These are phyloP conservation scores for Luehdorfia chinensis DNA, from an alignment of 1,140 invertebrate genomes.

Conservation along the genomic window DNA sequence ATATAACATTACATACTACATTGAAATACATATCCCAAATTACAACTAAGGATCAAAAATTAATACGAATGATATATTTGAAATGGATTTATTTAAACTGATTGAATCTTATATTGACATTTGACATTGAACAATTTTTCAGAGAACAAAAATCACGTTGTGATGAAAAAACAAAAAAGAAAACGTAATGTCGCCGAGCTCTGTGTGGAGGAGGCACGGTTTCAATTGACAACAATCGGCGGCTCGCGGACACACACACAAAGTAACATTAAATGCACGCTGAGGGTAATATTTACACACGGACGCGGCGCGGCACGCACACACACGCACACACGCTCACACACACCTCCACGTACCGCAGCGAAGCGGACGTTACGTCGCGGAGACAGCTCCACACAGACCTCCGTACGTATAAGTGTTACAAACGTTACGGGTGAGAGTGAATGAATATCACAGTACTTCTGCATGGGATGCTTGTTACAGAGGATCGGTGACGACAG, in stretches of 20 bases:
- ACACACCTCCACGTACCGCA: not conserved
- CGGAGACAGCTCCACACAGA: conserved; percentile 38
- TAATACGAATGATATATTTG: conserved; percentile 42
- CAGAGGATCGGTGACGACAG: conserved; percentile 31
- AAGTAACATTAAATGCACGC: not conserved
- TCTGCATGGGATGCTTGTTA: conserved; percentile 44
- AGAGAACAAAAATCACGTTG: conserved; percentile 42
- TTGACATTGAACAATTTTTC: conserved; percentile 44
- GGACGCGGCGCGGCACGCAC: not conserved
- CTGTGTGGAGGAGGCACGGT: conserved; percentile 35
- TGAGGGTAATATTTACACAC: not conserved
- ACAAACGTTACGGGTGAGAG: conserved; percentile 39
- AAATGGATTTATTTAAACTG: conserved; percentile 67
- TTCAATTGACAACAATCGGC: not conserved
- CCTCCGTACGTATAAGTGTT: conserved; percentile 30
- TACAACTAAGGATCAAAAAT: conserved; percentile 26
- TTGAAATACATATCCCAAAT: too few relatives aligned
- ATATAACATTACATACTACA: too few relatives aligned
- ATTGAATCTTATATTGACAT: conserved; percentile 56
- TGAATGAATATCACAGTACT: conserved; percentile 66
- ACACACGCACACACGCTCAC: not conserved
- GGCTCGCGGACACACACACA: not conserved
- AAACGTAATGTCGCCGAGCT: conserved; percentile 21
- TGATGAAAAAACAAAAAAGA: conserved; percentile 37
- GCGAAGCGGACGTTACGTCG: not conserved